Conservation (phyloP, 2,113 vertebrate species). For the Deroptyus accipitrinus region DNA sequence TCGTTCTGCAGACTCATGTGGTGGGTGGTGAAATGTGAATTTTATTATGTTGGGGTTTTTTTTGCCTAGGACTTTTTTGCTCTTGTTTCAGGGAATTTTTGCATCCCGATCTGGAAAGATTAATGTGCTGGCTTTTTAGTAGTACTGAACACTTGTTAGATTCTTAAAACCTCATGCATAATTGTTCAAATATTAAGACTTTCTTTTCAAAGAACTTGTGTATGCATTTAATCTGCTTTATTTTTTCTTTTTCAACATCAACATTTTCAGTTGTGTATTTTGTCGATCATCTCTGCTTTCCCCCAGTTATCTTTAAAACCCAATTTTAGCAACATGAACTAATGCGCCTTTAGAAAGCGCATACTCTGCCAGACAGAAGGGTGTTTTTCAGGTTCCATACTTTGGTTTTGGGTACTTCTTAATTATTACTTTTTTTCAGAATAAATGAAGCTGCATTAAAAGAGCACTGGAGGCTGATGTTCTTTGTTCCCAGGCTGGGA, state of each 20-base stretch:
- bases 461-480: neutral
- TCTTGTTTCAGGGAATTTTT: neutral
- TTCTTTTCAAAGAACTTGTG: neutral
- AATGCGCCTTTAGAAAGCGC: neutral
- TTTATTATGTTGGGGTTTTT: neutral
- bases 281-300: neutral
- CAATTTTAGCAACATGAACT: neutral
- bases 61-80: neutral
- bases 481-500: constrained; percentile 24
- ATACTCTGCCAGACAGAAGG: neutral
- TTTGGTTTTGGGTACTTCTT: neutral
- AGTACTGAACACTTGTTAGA: neutral
- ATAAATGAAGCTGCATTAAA: constrained; percentile 27
- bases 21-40: neutral
- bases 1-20: neutral
- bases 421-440: neutral
- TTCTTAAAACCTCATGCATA: neutral
- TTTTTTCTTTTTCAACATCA: neutral
- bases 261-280: neutral
- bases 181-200: neutral
- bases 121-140: neutral
- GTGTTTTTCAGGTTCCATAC: constrained; percentile 23
- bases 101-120: neutral
- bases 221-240: neutral
- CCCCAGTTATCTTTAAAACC: neutral